Percentiles rank a stretch among this genome's conserved stretches.
Evolutionary conservation across 2,888 invertebrate species (phyloP).

Genomic region (Diaphora mendica): DNA sequence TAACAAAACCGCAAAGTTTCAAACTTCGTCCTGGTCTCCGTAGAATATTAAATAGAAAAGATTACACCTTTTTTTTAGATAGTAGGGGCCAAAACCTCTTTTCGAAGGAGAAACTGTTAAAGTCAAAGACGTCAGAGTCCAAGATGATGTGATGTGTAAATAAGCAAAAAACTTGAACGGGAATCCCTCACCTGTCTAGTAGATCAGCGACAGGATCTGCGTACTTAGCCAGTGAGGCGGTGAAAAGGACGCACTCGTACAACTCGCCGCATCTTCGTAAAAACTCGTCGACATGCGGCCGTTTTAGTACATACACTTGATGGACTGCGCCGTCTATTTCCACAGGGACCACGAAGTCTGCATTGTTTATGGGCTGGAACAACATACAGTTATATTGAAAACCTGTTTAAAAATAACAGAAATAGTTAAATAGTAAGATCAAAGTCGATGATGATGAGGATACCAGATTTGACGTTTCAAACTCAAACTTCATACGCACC

Average conservation of each 20-base stretch:
- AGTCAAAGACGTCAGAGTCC: too few relatives aligned
- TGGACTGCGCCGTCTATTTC: slow-evolving; percentile 99
- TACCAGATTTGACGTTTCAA: too few relatives aligned
- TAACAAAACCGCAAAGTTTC: too few relatives aligned
- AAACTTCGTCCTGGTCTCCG: too few relatives aligned
- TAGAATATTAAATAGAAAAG: too few relatives aligned
- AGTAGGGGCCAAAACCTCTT: too few relatives aligned
- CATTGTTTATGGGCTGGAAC: slow-evolving; percentile 98
- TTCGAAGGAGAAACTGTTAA: too few relatives aligned
- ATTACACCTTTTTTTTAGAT: too few relatives aligned
- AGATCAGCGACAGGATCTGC: slow-evolving; percentile 99
- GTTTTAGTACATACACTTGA: slow-evolving; percentile 99
- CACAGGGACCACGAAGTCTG: slow-evolving; percentile 99
- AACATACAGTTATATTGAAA: background rate
- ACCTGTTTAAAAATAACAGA: background rate
- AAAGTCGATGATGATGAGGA: too few relatives aligned
- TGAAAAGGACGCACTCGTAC: slow-evolving; percentile 99
- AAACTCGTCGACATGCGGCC: slow-evolving; percentile 99
- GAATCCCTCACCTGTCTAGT: slow-evolving; percentile 90
- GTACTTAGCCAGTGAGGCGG: slow-evolving; percentile 99
- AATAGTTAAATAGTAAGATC: background rate
- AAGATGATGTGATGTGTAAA: too few relatives aligned
- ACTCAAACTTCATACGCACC: background rate
- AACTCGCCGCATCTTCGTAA: slow-evolving; percentile 98
- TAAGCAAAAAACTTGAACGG: background rate